These are phyloP conservation scores for Mustela erminea DNA, from an alignment of 2,797 vertebrate genomes.

Conservation along the genomic window DNA sequence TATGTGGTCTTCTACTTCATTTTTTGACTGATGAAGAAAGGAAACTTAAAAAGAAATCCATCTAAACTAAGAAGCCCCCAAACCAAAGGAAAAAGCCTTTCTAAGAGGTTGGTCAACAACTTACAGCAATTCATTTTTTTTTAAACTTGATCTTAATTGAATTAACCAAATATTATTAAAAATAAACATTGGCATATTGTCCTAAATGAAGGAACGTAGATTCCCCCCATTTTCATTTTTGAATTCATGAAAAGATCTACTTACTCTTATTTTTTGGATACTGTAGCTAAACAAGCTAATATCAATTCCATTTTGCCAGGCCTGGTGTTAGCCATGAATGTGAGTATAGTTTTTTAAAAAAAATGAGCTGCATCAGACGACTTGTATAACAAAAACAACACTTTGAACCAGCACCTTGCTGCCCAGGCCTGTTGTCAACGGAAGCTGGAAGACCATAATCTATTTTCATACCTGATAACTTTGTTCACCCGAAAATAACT, in stretches of 20 bases:
- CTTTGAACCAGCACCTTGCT: slow-evolving; percentile 70
- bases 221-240: slow-evolving; percentile 79
- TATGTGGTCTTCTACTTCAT: slow-evolving; percentile 58
- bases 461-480: slow-evolving; percentile 74
- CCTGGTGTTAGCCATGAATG: slow-evolving; percentile 77
- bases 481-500: slow-evolving; percentile 50
- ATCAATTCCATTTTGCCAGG: slow-evolving; percentile 68
- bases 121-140: slow-evolving; percentile 62
- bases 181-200: slow-evolving; percentile 75
- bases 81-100: slow-evolving; percentile 72
- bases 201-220: slow-evolving; percentile 85
- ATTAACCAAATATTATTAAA: slow-evolving; percentile 74
- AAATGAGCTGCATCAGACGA: slow-evolving; percentile 69
- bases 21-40: slow-evolving; percentile 58
- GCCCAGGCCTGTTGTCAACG: slow-evolving; percentile 53
- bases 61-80: slow-evolving; percentile 58
- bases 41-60: slow-evolving; percentile 75
- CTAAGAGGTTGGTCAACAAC: slow-evolving; percentile 59
- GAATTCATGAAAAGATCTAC: slow-evolving; percentile 82
- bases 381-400: slow-evolving; percentile 84
- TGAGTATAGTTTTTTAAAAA: slow-evolving; percentile 78
- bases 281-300: slow-evolving; percentile 78
- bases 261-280: slow-evolving; percentile 74
- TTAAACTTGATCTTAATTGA: slow-evolving; percentile 80
- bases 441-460: slow-evolving; percentile 70